Conservation (phyloP, 1,140 invertebrate species). For the Anagrus nilaparvatae region DNA sequence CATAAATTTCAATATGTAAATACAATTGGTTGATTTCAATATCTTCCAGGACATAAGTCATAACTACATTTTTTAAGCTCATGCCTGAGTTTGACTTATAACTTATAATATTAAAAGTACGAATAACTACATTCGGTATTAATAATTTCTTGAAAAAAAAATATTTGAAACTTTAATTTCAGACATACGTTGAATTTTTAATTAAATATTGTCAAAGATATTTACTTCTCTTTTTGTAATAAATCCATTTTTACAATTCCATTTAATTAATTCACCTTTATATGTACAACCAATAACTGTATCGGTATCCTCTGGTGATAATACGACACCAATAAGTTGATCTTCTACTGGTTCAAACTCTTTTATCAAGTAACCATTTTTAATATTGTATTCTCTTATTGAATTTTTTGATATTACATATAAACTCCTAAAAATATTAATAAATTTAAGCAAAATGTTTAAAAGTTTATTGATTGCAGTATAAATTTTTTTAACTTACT, state of each 20-base stretch:
- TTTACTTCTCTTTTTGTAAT: conserved; percentile 39
- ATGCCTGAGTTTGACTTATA: neutral
- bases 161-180: neutral
- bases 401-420: conserved; percentile 46
- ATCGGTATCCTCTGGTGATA: conserved; percentile 36
- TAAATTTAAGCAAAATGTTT: conserved; percentile 2
- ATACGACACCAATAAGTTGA: conserved; percentile 42
- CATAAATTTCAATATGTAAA: too few relatives aligned
- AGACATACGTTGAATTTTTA: neutral
- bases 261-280: conserved; percentile 42
- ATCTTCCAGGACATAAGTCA: too few relatives aligned
- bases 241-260: conserved; percentile 45
- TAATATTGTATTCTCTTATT: conserved; percentile 47
- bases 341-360: conserved; percentile 42
- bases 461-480: conserved; percentile 6
- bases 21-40: too few relatives aligned
- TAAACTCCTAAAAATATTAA: conserved; percentile 23
- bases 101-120: neutral
- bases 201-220: conserved; percentile 20
- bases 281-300: conserved; percentile 45
- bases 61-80: too few relatives aligned
- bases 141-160: conserved; percentile 7
- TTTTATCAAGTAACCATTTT: conserved; percentile 44
- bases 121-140: conserved; percentile 6
- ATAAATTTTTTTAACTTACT: conserved; percentile 42